Percentiles rank a stretch among this genome's conserved stretches.
Conservation (phyloP, 2,888 invertebrate species). For the Tipula unca region DNA sequence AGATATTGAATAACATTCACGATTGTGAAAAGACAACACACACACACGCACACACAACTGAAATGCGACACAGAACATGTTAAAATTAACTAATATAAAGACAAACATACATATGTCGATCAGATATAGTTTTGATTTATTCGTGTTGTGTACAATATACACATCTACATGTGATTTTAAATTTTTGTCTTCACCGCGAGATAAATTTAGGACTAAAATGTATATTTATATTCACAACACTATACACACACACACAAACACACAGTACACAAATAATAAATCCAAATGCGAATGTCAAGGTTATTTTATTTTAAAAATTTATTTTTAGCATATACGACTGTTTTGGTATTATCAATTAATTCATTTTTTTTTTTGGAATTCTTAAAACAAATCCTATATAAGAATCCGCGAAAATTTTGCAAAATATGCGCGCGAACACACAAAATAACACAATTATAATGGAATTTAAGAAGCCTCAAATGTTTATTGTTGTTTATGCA, state of each 20-base stretch:
- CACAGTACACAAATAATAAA: not conserved
- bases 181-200: not conserved
- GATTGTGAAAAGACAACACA: not conserved
- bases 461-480: not conserved
- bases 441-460: not conserved
- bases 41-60: not conserved
- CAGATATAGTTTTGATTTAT: not conserved
- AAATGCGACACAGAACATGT: not conserved
- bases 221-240: not conserved
- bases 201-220: not conserved
- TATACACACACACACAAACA: not conserved
- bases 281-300: not conserved
- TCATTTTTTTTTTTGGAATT: not conserved
- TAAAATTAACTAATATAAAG: not conserved
- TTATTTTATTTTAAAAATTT: not conserved
- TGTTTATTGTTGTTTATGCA: not conserved
- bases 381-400: not conserved
- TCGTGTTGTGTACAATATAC: not conserved
- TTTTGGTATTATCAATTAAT: not conserved
- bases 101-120: not conserved
- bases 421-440: not conserved
- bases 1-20: not conserved
- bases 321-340: not conserved
- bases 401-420: not conserved
- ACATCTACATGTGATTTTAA: not conserved